Conservation (phyloP, 1,140 invertebrate species). For the Druon quercuslanigerum region DNA sequence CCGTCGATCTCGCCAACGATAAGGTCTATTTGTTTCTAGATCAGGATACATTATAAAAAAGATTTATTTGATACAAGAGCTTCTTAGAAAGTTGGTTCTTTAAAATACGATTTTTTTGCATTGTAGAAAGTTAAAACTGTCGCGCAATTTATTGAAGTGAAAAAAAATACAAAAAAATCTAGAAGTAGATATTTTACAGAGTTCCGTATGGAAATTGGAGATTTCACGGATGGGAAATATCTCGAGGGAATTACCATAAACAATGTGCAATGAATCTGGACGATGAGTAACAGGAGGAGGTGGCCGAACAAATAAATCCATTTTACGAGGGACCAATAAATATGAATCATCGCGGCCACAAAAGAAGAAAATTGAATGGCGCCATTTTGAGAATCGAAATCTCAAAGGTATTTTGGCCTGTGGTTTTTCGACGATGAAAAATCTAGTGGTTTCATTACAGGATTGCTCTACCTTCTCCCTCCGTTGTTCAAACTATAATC, state of each 20-base stretch:
- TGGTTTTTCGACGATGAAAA: not conserved
- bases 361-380: conserved; percentile 1
- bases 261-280: conserved; percentile 17
- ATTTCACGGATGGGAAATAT: not conserved
- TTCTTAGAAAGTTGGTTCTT: no score
- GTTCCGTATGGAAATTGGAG: not conserved
- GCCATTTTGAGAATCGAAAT: not conserved
- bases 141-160: no score
- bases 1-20: conserved; percentile 9
- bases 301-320: conserved; percentile 4
- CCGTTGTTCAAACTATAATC: not conserved
- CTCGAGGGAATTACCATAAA: conserved; percentile 9
- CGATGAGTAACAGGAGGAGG: not conserved
- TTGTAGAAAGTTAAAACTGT: no score
- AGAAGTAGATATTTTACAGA: not conserved
- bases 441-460: not conserved
- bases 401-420: no score
- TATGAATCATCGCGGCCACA: conserved; percentile 3
- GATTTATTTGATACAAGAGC: conserved; percentile 3
- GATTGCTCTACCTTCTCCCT: not conserved
- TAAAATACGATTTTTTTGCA: no score
- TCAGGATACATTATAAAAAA: conserved; percentile 9
- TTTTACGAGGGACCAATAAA: conserved; percentile 1
- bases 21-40: conserved; percentile 28
- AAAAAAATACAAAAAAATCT: not conserved